phyloP scores from a whole-genome alignment of 2,113 vertebrate genomes.

The Nesoenas mayeri region DNA sequence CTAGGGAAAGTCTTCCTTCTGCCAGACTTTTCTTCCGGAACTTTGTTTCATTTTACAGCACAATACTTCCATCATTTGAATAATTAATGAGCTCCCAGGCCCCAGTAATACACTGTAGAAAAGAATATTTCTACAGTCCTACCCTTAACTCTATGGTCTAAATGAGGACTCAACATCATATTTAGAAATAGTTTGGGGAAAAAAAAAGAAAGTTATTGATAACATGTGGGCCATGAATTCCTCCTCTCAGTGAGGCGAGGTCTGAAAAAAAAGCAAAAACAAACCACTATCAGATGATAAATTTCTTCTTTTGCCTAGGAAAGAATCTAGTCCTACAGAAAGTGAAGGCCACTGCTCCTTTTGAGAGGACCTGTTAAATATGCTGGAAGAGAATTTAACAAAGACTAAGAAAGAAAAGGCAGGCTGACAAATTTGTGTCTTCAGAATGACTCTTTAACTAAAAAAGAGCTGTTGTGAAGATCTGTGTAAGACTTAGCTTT shows the following conservation, averaged over 20 bases:
- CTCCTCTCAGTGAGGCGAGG: background rate
- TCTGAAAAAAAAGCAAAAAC: background rate
- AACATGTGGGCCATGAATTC: background rate
- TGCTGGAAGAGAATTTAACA: background rate
- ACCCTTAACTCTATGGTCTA: background rate
- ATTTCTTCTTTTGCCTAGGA: background rate
- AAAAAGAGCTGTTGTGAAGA: background rate
- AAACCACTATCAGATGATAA: background rate
- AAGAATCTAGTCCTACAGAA: background rate
- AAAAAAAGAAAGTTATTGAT: background rate
- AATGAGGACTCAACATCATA: background rate
- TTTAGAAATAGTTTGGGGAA: background rate
- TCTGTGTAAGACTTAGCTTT: background rate
- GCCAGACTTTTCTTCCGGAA: background rate
- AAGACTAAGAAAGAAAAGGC: background rate
- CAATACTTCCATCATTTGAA: background rate
- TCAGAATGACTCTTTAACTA: background rate
- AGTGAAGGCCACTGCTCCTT: background rate
- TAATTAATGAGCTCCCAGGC: background rate
- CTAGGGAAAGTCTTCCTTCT: no score
- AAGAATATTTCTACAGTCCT: background rate
- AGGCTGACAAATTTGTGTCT: background rate
- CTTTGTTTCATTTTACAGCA: background rate
- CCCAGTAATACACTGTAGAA: background rate
- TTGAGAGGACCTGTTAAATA: background rate